These are phyloP conservation scores for Desoria tigrina DNA, from an alignment of 2,888 invertebrate species.

Conservation along the genomic window DNA sequence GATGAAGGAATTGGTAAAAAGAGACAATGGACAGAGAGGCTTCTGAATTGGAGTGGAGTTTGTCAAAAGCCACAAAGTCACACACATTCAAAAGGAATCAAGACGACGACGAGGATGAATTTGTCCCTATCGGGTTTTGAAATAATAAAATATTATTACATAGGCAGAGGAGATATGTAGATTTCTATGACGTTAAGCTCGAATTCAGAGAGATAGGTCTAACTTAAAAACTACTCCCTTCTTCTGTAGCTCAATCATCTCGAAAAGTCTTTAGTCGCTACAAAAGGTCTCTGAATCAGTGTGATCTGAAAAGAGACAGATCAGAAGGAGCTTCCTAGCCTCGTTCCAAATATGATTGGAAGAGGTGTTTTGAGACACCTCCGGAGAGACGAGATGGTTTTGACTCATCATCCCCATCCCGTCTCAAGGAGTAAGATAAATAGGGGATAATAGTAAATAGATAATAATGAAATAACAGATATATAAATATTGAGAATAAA, in stretches of 20 bases:
- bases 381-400: conserved; percentile 16
- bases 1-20: conserved; percentile 24
- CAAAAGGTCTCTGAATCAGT: background rate
- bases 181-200: too few species aligned
- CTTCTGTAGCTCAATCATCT: conserved; percentile 3
- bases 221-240: background rate
- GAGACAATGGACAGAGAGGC: conserved; percentile 16
- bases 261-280: background rate
- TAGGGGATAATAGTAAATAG: conserved; percentile 34
- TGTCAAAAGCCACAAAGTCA: conserved; percentile 33
- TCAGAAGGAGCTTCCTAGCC: too few species aligned
- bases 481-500: too few species aligned
- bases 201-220: background rate
- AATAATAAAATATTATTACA: conserved; percentile 8
- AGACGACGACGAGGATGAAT: background rate
- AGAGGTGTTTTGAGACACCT: conserved; percentile 12
- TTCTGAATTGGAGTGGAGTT: conserved; percentile 18
- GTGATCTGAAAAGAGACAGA: conserved; percentile 3
- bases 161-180: background rate
- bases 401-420: conserved; percentile 28
- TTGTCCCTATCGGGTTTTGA: background rate
- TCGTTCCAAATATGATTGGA: background rate
- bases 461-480: conserved; percentile 29
- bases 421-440: conserved; percentile 36
- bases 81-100: conserved; percentile 10